phyloP scores from a whole-genome alignment of 2,113 vertebrate species.

The Tyto alba region DNA sequence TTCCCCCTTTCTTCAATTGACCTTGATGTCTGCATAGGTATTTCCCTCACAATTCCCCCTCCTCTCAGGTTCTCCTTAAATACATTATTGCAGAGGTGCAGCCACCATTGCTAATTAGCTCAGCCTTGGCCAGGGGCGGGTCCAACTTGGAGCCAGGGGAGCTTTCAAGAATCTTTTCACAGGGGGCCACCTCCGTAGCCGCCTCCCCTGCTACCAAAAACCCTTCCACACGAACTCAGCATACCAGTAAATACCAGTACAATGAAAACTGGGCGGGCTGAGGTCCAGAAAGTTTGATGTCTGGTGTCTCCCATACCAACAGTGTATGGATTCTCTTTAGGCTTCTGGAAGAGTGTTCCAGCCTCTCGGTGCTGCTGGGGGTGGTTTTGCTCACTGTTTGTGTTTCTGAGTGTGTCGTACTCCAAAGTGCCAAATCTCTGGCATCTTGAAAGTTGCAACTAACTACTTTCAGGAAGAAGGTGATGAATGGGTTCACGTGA shows the following conservation, averaged over 20 bases:
- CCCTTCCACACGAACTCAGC: too few species aligned
- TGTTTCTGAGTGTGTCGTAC: background rate
- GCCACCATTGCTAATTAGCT: too few species aligned
- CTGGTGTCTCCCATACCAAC: background rate
- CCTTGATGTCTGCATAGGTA: too few species aligned
- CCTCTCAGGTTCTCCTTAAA: too few species aligned
- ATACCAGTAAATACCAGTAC: background rate
- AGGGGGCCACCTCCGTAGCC: too few species aligned
- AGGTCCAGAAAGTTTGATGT: background rate
- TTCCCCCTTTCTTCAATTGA: too few species aligned
- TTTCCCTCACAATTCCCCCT: too few species aligned
- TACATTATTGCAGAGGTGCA: too few species aligned
- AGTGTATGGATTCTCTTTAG: rapidly evolving
- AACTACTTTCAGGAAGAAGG: background rate
- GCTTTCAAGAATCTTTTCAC: too few species aligned
- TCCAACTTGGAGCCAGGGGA: too few species aligned
- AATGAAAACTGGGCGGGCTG: background rate
- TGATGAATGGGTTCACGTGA: background rate
- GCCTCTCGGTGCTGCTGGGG: background rate
- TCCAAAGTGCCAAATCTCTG: background rate
- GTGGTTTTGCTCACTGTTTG: background rate
- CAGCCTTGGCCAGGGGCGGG: too few species aligned
- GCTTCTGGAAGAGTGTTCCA: background rate
- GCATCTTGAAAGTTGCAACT: background rate
- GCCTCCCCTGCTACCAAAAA: too few species aligned